Evolutionary conservation across 2,888 invertebrate species (phyloP).

Genomic region (Drosophila subquinaria): DNA sequence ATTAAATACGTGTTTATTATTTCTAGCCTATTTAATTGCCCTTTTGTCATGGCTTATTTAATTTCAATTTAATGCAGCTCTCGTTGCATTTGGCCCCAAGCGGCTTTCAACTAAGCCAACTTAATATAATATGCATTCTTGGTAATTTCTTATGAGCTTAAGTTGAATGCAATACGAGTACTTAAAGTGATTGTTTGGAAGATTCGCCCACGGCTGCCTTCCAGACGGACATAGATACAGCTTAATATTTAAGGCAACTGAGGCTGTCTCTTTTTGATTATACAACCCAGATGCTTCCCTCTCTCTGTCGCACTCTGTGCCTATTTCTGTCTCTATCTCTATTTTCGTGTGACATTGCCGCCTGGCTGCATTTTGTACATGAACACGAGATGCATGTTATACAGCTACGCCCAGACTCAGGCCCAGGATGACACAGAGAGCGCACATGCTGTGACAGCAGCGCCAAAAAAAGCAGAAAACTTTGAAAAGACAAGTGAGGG

Average conservation of each 20-base stretch:
- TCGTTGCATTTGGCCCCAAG: conserved; percentile 31
- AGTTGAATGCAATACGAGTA: conserved; percentile 29
- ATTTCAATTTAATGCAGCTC: conserved; percentile 45
- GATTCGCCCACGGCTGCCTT: conserved; percentile 19
- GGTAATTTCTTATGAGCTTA: conserved; percentile 12
- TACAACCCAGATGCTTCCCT: conserved; percentile 47
- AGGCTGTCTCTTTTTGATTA: conserved; percentile 42
- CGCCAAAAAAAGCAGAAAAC: conserved; percentile 18
- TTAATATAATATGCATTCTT: conserved; percentile 48
- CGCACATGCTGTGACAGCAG: conserved; percentile 56
- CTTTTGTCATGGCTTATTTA: conserved; percentile 9
- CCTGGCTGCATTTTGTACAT: conserved; percentile 74
- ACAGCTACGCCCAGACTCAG: conserved; percentile 46
- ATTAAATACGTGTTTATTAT: neutral
- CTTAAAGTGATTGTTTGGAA: conserved; percentile 34
- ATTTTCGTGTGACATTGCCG: conserved; percentile 70
- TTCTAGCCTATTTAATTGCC: neutral
- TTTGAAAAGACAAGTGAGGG: neutral
- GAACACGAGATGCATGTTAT: conserved; percentile 68
- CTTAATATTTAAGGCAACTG: conserved; percentile 22
- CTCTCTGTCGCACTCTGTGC: neutral
- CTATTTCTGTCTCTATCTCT: conserved; percentile 22
- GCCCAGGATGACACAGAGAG: conserved; percentile 40
- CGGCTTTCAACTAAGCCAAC: conserved; percentile 41
- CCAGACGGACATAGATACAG: conserved; percentile 10